Conservation (phyloP, 2,113 vertebrate species). For the Oryzias celebensis region DNA sequence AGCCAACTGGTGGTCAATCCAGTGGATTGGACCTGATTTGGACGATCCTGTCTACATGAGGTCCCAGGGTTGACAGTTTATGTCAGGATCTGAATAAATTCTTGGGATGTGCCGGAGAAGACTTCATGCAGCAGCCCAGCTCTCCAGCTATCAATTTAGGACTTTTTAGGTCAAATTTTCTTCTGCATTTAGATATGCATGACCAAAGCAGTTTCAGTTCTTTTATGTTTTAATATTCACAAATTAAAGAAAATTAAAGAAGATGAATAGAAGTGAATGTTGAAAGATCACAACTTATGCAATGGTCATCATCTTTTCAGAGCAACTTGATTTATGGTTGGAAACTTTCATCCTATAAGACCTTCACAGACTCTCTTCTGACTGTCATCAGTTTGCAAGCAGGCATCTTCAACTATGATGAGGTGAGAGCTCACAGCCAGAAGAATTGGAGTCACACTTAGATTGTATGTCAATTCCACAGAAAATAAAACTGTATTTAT, state of each 20-base stretch:
- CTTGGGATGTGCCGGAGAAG: no score
- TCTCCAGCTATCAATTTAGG: not conserved
- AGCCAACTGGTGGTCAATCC: no score
- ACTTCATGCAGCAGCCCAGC: no score
- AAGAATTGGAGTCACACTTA: not conserved
- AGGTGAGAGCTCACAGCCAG: constrained; percentile 71
- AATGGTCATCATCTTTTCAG: constrained; percentile 57
- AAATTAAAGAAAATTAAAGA: no score
- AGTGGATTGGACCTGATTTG: no score
- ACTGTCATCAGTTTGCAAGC: constrained; percentile 88
- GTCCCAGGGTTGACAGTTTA: no score
- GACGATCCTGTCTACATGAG: no score
- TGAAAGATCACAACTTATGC: not conserved
- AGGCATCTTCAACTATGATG: constrained; percentile 92
- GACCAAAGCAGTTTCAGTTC: no score
- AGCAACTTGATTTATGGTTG: constrained; percentile 89
- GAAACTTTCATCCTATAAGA: constrained; percentile 87
- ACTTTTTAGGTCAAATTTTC: not conserved
- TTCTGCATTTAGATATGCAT: not conserved
- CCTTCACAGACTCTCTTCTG: constrained; percentile 80
- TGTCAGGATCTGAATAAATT: no score
- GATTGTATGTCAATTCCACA: no score
- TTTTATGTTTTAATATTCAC: not conserved
- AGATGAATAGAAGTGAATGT: not conserved
- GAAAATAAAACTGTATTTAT: no score